Percentiles rank a stretch among this genome's conserved stretches.
Conservation (phyloP, 2,888 invertebrate genomes). For the Dione vanillae region DNA sequence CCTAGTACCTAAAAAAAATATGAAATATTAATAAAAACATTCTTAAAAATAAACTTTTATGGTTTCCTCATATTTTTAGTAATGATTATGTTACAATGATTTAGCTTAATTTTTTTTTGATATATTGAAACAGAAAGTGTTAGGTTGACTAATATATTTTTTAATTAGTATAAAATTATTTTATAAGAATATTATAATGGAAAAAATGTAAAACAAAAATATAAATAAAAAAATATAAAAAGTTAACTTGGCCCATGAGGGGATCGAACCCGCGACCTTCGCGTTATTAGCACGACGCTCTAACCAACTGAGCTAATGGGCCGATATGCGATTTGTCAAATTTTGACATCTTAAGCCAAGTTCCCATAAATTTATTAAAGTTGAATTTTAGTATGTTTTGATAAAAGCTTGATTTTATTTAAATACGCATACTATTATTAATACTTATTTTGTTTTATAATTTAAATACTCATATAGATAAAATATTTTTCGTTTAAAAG, state of each 20-base stretch:
- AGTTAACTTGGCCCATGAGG: slow-evolving; percentile 75
- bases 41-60: not conserved
- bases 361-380: not conserved
- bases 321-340: slow-evolving; percentile 45
- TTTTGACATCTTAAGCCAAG: not conserved
- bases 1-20: slow-evolving; percentile 87
- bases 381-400: not conserved
- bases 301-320: slow-evolving; percentile 82
- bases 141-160: too few relatives aligned
- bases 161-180: too few relatives aligned
- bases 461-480: too few relatives aligned
- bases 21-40: not conserved
- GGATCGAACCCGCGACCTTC: slow-evolving; percentile 80
- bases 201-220: slow-evolving; percentile 1
- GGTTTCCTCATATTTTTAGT: too few relatives aligned
- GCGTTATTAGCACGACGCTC: slow-evolving; percentile 82
- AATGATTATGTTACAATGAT: too few relatives aligned
- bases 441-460: too few relatives aligned
- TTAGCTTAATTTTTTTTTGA: too few relatives aligned
- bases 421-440: too few relatives aligned
- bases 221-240: slow-evolving; percentile 45
- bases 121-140: too few relatives aligned
- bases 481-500: too few relatives aligned
- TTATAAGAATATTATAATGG: too few relatives aligned
- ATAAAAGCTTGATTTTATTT: not conserved